Evolutionary conservation across 1,140 invertebrate genomes (phyloP).

Genomic region (Mycetomoellerius zeteki): DNA sequence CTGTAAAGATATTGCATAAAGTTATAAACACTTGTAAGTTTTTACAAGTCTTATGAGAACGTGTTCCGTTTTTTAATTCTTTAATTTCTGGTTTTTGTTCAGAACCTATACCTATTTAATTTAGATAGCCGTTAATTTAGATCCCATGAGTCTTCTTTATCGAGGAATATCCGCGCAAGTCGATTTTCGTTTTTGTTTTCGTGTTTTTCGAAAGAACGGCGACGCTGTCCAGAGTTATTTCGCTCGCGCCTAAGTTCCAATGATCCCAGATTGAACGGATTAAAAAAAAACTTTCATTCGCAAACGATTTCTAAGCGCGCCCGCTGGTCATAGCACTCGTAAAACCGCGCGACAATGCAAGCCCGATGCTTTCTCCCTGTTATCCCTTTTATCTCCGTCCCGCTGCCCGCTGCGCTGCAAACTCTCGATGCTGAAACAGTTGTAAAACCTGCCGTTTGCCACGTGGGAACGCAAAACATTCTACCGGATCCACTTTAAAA

Average conservation of each 20-base stretch:
- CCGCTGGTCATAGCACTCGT: conserved; percentile 36
- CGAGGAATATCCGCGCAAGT: background rate
- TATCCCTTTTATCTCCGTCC: conserved; percentile 36
- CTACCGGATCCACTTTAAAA: conserved; percentile 63
- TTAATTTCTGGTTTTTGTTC: too few species aligned
- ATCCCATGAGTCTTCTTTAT: background rate
- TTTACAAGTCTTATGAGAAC: too few species aligned
- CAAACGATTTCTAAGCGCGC: conserved; percentile 36
- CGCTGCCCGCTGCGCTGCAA: background rate
- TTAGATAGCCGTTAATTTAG: background rate
- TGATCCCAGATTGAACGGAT: conserved; percentile 30
- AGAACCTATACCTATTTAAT: too few species aligned
- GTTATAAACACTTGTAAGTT: too few species aligned
- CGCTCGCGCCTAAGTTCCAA: background rate
- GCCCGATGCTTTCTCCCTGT: conserved; percentile 40
- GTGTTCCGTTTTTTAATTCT: too few species aligned
- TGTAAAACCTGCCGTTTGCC: conserved; percentile 62
- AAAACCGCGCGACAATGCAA: conserved; percentile 55
- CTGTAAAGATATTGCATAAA: too few species aligned
- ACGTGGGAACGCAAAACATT: conserved; percentile 46
- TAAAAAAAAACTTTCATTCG: conserved; percentile 51
- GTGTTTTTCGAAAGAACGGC: background rate
- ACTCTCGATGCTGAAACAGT: conserved; percentile 59
- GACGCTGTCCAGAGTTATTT: background rate
- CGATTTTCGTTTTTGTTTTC: background rate